Evolutionary conservation across 1,140 invertebrate species (phyloP).

Genomic region (Frieseomelitta varia): DNA sequence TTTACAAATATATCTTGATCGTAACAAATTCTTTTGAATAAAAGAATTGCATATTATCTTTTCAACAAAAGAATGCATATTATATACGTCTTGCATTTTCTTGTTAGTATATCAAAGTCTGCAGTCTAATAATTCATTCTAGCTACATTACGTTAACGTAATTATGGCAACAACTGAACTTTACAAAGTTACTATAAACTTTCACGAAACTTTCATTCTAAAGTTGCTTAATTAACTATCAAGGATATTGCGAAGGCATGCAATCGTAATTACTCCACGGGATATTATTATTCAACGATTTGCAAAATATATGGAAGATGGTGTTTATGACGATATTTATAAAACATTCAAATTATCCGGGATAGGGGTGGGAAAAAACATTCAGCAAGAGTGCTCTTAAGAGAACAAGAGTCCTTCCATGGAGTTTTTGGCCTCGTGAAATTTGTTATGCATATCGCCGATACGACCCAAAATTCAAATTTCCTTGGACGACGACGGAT

Average conservation of each 20-base stretch:
- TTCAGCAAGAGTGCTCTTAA: not conserved
- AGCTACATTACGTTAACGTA: not conserved
- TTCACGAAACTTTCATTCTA: not conserved
- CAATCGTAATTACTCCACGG: not conserved
- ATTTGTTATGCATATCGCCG: not conserved
- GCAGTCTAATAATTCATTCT: too few relatives aligned
- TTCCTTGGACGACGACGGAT: not conserved
- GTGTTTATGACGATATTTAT: not conserved
- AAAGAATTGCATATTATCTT: too few relatives aligned
- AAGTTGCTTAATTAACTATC: not conserved
- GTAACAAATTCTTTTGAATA: too few relatives aligned
- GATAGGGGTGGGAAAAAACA: not conserved
- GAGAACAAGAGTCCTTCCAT: not conserved
- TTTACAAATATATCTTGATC: too few relatives aligned
- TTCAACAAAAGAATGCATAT: too few relatives aligned
- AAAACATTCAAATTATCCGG: not conserved
- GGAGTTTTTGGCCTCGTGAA: not conserved
- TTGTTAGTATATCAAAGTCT: too few relatives aligned
- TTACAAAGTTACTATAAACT: not conserved
- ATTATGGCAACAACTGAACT: not conserved
- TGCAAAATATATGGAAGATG: not conserved
- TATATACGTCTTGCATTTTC: too few relatives aligned
- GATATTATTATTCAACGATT: not conserved
- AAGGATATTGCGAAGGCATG: not conserved
- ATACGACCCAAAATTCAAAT: slow-evolving; percentile 20